Percentiles rank a stretch among this genome's conserved stretches.
phyloP scores from a whole-genome alignment of 2,113 vertebrate species.

The Pollachius pollachius region DNA sequence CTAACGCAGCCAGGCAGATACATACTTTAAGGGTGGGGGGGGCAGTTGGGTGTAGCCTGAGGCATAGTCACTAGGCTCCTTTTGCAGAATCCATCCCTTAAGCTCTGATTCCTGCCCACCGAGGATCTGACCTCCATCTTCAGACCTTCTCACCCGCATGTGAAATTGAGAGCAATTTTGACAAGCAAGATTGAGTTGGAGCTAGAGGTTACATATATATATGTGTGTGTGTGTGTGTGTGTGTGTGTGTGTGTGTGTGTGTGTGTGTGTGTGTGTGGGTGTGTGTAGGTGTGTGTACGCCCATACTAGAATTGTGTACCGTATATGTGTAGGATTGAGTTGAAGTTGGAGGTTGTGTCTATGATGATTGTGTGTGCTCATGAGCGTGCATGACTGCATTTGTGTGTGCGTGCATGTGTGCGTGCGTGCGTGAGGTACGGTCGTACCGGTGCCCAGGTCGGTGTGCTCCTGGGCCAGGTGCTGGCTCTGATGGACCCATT shows the following conservation, averaged over 20 bases:
- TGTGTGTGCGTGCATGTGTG: too few species aligned
- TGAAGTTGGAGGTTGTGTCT: neutral
- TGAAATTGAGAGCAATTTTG: conserved; percentile 3
- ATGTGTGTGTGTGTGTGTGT: too few species aligned
- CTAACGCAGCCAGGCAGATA: conserved; percentile 14
- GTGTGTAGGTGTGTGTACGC: too few species aligned
- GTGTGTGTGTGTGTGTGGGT: too few species aligned
- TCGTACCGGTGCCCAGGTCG: conserved; percentile 85
- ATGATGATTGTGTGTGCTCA: neutral
- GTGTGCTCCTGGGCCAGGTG: conserved; percentile 87
- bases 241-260: too few species aligned
- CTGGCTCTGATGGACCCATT: conserved; percentile 97
- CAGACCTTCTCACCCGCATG: neutral
- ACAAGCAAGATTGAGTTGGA: neutral
- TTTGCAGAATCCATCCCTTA: conserved; percentile 28
- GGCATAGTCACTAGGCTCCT: conserved; percentile 22
- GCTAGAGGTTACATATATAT: neutral
- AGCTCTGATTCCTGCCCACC: conserved; percentile 9
- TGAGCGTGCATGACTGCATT: neutral
- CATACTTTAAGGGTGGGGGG: conserved; percentile 4
- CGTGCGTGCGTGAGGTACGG: too few species aligned
- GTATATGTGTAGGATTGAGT: too few species aligned
- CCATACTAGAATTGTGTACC: too few species aligned
- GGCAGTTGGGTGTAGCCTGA: conserved; percentile 9
- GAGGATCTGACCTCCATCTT: conserved; percentile 4